Evolutionary conservation across 2,888 invertebrate genomes (phyloP), one percentile per base, ranked within the genome.

Genomic region (Orchestes rusci): DNA sequence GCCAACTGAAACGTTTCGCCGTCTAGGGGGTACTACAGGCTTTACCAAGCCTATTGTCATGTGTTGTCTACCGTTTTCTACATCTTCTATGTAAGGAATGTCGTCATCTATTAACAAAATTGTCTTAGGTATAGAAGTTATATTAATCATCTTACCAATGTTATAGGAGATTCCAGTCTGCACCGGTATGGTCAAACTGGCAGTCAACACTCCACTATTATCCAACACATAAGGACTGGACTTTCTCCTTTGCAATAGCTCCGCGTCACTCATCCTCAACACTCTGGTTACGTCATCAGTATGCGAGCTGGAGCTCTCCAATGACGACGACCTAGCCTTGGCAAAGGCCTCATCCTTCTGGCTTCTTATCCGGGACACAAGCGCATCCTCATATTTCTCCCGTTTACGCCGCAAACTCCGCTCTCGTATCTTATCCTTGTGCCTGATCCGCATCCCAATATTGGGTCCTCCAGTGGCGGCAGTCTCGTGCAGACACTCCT

Each of bases 121-220:
- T 23, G 23, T 23, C 23, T 7, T 7, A 7, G 17, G 43, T 42
- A 43, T 47, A 40, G 43, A 48, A 46, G 23, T 52, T 51, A 23
- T 7, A 10, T 23, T 7, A 10, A 10, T 7, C 5, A 23, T 23
- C 50, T 57, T 55, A 49, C 53, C 57, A 41, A 55, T 53, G 36
- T 50, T 50, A 37, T 50, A 50, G 29, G 50, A 45, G 15, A 43
- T 30, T 10, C 50, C 45, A 5, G 59, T 56, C 53, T 67, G 67
- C 10, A 68, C 64, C 51, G 87, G 85, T 70, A 89, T 85, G 60
- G 84, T 85, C 27, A 89, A 73, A 52, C 84, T 86, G 1, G 87
- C 89, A 1, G 84, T 86, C 57, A 89, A 83, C 43, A 84, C 77
- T 53, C 78, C 78, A 56, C 68, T 69, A 61, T 76, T 73, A 60